A percentile compares a stretch with the other conserved stretches of the same genome.
Evolutionary conservation across 2,113 vertebrate genomes (phyloP).

Genomic region (Empidonax traillii): DNA sequence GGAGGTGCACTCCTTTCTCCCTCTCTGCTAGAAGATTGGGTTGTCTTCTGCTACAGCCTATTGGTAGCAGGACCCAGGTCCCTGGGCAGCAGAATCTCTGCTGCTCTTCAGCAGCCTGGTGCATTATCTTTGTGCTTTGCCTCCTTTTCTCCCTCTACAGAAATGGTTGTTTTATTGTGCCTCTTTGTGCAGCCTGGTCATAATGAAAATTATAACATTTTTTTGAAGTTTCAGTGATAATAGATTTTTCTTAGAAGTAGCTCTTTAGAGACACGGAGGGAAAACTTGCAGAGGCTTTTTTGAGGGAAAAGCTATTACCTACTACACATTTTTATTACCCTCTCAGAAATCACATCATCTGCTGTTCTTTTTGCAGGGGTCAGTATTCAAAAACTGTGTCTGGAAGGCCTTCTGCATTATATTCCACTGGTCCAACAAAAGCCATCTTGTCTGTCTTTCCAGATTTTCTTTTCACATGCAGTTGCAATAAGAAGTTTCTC

Average conservation of each 20-base stretch:
- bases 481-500: background rate
- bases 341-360: background rate
- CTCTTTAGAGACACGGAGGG: background rate
- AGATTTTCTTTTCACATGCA: background rate
- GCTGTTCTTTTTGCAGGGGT: background rate
- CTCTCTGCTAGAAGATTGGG: background rate
- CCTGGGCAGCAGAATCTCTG: background rate
- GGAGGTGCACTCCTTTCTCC: background rate
- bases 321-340: background rate
- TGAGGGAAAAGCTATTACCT: background rate
- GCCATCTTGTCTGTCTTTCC: background rate
- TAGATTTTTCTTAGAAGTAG: background rate
- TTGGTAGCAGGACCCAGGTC: background rate
- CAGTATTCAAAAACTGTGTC: background rate
- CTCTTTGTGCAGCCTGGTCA: background rate
- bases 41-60: background rate
- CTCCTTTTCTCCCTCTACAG: background rate
- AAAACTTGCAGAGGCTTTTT: background rate
- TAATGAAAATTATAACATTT: rapidly evolving
- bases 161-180: background rate
- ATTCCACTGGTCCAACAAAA: background rate
- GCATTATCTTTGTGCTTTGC: background rate
- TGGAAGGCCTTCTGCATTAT: background rate
- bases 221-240: background rate
- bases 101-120: background rate